A percentile compares a stretch with the other conserved stretches of the same genome.
Conservation (phyloP, 2,888 invertebrate species). For the Campaea margaritaria region DNA sequence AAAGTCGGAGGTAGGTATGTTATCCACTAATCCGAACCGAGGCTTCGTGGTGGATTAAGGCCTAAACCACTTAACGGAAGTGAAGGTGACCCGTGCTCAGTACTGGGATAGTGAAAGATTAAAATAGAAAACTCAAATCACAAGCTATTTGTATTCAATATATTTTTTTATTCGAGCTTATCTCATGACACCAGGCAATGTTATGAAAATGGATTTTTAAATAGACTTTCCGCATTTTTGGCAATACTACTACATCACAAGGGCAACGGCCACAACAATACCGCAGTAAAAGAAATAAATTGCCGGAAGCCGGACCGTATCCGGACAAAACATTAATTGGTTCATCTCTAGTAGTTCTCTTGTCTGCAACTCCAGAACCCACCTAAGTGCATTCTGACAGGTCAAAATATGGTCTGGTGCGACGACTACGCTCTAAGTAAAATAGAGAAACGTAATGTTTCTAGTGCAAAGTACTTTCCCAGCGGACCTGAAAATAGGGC, state of each 20-base stretch:
- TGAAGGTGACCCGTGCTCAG: too few species aligned
- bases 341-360: constrained; percentile 9
- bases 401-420: constrained; percentile 26
- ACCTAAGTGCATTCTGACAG: constrained; percentile 35
- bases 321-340: neutral
- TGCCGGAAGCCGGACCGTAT: neutral
- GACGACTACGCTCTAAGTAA: constrained; percentile 9
- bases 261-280: too few species aligned
- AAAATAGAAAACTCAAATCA: too few species aligned
- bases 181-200: neutral
- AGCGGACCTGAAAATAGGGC: constrained; percentile 14
- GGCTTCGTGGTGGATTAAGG: too few species aligned
- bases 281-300: too few species aligned
- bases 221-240: neutral
- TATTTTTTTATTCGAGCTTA: neutral
- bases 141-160: too few species aligned
- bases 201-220: neutral
- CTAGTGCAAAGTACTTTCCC: constrained; percentile 13
- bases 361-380: constrained; percentile 22
- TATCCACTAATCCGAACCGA: too few species aligned
- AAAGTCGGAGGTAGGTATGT: too few species aligned
- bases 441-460: constrained; percentile 22
- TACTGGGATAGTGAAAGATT: too few species aligned
- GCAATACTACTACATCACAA: too few species aligned
- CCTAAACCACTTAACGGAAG: too few species aligned